Conservation (phyloP, 1,140 invertebrate genomes). For the Drosophila rhopaloa region DNA sequence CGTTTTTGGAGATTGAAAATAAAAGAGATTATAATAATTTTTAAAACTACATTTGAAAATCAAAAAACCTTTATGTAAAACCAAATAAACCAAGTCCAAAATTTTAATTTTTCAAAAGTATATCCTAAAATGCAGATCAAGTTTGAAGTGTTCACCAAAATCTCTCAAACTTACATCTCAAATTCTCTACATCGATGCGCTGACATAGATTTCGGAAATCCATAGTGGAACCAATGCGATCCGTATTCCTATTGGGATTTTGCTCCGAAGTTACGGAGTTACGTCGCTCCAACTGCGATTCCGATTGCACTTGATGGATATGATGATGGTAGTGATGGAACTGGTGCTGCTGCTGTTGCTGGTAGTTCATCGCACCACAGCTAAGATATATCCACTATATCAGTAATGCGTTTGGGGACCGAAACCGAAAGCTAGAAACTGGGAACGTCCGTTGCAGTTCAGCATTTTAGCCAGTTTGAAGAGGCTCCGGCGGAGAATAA, state of each 20-base stretch:
- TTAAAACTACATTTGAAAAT: no score
- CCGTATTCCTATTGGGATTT: constrained; percentile 6
- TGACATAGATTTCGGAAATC: constrained; percentile 69
- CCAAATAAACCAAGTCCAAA: no score
- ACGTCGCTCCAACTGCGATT: constrained; percentile 16
- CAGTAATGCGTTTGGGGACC: not conserved
- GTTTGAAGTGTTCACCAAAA: not conserved
- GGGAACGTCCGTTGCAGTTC: constrained; percentile 69
- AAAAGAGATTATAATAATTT: no score
- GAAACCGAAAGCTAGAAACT: not conserved
- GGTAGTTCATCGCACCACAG: constrained; percentile 23
- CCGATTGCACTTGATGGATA: constrained; percentile 25
- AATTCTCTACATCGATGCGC: constrained; percentile 50
- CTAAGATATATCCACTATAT: constrained; percentile 2
- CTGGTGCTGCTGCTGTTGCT: constrained; percentile 26
- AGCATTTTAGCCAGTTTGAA: constrained; percentile 74
- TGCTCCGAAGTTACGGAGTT: constrained; percentile 11
- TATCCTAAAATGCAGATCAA: not conserved
- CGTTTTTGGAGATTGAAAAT: no score
- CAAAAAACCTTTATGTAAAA: no score
- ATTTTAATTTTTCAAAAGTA: no score
- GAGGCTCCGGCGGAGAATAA: constrained; percentile 15
- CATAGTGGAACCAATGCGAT: constrained; percentile 32
- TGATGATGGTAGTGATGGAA: constrained; percentile 21
- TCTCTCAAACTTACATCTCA: constrained; percentile 35